Evolutionary conservation across 2,113 vertebrate species (phyloP), one percentile per base, ranked within the genome.

Genomic region (Oostethus manadensis): DNA sequence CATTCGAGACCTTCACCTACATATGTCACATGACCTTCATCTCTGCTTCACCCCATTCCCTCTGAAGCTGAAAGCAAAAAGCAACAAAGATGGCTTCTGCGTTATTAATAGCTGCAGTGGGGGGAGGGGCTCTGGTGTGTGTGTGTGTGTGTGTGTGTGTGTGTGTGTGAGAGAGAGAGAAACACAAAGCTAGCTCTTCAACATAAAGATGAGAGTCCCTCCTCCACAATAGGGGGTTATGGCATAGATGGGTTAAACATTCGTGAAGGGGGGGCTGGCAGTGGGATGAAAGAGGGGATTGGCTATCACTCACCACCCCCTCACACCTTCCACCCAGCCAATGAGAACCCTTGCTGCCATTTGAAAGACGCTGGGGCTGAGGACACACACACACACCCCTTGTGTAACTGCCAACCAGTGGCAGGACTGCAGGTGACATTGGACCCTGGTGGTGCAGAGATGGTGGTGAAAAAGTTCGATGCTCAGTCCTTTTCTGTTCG

Each of bases 21-120:
- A 42, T 42, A 13, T 14, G 38, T 42, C 38, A 42, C 38, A 42
- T 42, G 38, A 13, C 38, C 38, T 42, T 42, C 38, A 13, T 42
- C 38, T 42, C 38, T 13, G 38, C 38, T 13, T 13, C 38, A 14
- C 38, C 38, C 38, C 38, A 13, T 42, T 42, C 11, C 38, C 38
- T 42, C 11, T 42, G 38, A 42, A 2, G 38, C 38, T 42, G 4
- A 33, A 33, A 33, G 4, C 29, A 42, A 42, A n/a, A 42, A 49
- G 20, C 14, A 50, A 22, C 11, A 48, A 50, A 79, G 66, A 79
- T 79, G 76, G 78, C 73, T 44, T 70, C 75, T 51, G 51, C 23
- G 81, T 77, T 83, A 81, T 83, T 76, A 76, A 78, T 80, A 76
- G 76, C 67, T 73, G 77, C 74, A 70, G 51, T 6, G 51, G 21